A percentile compares a stretch with the other conserved stretches of the same genome.
These are phyloP conservation scores for Merodon equestris DNA, from an alignment of 2,888 invertebrate species.

Conservation along the genomic window DNA sequence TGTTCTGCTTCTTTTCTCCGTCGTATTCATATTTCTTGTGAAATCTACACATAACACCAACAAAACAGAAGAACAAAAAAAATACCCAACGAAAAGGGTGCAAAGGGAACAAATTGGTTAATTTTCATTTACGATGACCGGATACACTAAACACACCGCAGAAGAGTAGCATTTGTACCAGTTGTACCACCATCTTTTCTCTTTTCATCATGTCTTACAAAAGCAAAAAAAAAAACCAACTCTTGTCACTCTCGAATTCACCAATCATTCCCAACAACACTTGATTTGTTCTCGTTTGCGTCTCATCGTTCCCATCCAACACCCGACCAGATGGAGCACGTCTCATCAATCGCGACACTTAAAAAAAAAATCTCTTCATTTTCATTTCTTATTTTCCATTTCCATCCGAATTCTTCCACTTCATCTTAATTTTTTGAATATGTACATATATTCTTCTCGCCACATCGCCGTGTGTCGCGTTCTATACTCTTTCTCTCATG, in stretches of 20 bases:
- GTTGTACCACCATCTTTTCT: conserved; percentile 60
- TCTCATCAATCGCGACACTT: conserved; percentile 35
- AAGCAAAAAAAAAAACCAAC: conserved; percentile 36
- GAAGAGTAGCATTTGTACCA: conserved; percentile 53
- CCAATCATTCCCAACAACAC: conserved; percentile 50
- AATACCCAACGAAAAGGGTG: conserved; percentile 32
- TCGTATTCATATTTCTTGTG: neutral
- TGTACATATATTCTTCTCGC: too few species aligned
- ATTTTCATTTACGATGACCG: conserved; percentile 61
- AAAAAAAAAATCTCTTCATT: too few species aligned
- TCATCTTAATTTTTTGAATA: conserved; percentile 8
- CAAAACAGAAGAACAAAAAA: conserved; percentile 15
- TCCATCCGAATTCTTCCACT: conserved; percentile 22
- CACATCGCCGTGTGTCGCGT: too few species aligned
- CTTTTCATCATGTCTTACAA: conserved; percentile 60
- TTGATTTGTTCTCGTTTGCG: conserved; percentile 54
- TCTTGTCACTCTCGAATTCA: conserved; percentile 59
- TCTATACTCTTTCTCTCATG: neutral
- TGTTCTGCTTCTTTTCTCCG: too few species aligned
- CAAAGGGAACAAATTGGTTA: conserved; percentile 31
- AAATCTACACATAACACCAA: conserved; percentile 25
- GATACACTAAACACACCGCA: conserved; percentile 55
- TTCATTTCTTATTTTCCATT: conserved; percentile 17
- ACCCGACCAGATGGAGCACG: conserved; percentile 29
- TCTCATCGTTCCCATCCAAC: conserved; percentile 24